Conservation (phyloP, 37 sponge, comb jelly and placozoan species). For the Bolinopsis microptera region DNA sequence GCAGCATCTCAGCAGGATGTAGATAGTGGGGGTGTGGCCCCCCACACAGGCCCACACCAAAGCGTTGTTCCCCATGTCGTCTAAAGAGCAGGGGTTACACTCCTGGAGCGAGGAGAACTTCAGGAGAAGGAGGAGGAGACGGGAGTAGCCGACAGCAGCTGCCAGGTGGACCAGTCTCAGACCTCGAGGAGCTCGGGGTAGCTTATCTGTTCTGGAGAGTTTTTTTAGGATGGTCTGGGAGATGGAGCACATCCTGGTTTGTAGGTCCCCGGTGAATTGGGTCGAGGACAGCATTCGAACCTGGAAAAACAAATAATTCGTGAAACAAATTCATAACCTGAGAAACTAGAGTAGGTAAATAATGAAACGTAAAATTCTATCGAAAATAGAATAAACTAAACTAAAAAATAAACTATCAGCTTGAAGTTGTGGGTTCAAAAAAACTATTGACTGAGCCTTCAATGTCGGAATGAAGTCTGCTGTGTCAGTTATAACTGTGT, state of each 20-base stretch:
- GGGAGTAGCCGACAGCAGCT: conserved; percentile 35
- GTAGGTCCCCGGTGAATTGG: conserved; percentile 37
- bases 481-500: too few species aligned
- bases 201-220: not conserved
- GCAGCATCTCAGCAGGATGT: conserved; percentile 45
- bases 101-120: conserved; percentile 2
- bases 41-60: conserved; percentile 43
- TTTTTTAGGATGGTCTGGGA: conserved; percentile 18
- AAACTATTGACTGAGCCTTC: too few species aligned
- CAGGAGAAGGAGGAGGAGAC: conserved; percentile 30
- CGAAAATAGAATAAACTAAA: too few species aligned
- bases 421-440: too few species aligned
- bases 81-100: conserved; percentile 37
- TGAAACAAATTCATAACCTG: too few species aligned
- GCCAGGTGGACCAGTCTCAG: conserved; percentile 52
- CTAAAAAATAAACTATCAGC: too few species aligned
- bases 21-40: conserved; percentile 52
- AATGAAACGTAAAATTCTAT: too few species aligned
- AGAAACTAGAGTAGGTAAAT: too few species aligned
- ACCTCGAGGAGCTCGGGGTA: conserved; percentile 24
- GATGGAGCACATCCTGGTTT: conserved; percentile 54
- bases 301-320: not conserved
- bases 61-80: conserved; percentile 53
- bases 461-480: too few species aligned
- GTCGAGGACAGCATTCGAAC: conserved; percentile 28